Percentiles rank a stretch among this genome's conserved stretches.
These are phyloP conservation scores for Leptinotarsa haldemani DNA, from an alignment of 2,888 invertebrate species.

Conservation along the genomic window DNA sequence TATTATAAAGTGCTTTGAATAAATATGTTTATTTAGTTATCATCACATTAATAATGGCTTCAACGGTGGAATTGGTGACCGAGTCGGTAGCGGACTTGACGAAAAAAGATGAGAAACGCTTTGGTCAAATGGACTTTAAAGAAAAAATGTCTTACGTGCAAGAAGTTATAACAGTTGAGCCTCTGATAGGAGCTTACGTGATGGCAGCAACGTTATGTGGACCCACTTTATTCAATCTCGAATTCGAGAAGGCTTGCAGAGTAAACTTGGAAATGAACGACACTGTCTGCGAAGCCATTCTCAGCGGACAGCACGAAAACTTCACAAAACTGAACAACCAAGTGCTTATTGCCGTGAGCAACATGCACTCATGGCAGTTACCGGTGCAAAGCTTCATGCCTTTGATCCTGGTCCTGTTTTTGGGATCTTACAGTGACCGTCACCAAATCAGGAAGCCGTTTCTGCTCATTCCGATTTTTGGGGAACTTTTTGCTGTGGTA, in stretches of 20 bases:
- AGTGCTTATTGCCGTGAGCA: constrained; percentile 67
- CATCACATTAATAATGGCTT: constrained; percentile 50
- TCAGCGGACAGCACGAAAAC: constrained; percentile 55
- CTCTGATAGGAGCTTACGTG: constrained; percentile 59
- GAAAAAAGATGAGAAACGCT: constrained; percentile 46
- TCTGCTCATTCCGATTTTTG: constrained; percentile 61
- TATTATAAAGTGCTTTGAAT: constrained; percentile 13
- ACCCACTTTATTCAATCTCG: constrained; percentile 68
- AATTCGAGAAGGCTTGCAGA: constrained; percentile 70
- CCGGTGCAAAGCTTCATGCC: constrained; percentile 61
- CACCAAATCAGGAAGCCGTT: constrained; percentile 63
- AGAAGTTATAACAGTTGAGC: constrained; percentile 63
- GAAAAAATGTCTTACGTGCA: constrained; percentile 49
- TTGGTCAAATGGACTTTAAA: constrained; percentile 46
- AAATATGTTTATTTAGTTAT: constrained; percentile 12
- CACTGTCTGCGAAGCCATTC: constrained; percentile 67
- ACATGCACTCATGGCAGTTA: constrained; percentile 62
- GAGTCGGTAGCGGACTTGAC: constrained; percentile 53
- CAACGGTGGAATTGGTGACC: constrained; percentile 57
- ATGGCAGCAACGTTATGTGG: constrained; percentile 57
- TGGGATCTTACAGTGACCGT: constrained; percentile 64
- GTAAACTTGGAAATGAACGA: constrained; percentile 68
- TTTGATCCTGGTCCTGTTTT: constrained; percentile 59
- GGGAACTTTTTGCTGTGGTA: constrained; percentile 65
- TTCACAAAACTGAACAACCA: constrained; percentile 63